Conservation (phyloP, 1,140 invertebrate species). For the Xylocopa sonorina region DNA sequence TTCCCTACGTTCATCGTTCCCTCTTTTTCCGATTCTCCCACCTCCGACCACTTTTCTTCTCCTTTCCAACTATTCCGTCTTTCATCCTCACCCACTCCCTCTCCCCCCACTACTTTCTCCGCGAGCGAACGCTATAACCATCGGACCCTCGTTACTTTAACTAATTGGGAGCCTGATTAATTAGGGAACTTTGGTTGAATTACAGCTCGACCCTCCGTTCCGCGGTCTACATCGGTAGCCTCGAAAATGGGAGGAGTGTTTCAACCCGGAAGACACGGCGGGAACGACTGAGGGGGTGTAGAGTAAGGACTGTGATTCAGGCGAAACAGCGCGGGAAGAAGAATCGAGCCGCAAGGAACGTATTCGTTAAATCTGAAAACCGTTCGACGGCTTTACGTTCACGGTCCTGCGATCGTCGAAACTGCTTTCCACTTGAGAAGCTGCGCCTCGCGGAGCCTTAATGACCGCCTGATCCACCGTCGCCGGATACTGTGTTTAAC, state of each 20-base stretch:
- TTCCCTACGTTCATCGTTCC: constrained; percentile 25
- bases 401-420: background rate
- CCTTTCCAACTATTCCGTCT: constrained; percentile 9
- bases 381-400: background rate
- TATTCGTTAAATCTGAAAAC: background rate
- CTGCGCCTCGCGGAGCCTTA: background rate
- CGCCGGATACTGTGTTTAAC: background rate
- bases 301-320: background rate
- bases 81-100: background rate
- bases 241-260: constrained; percentile 59
- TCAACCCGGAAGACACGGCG: constrained; percentile 2
- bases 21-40: background rate
- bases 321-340: constrained; percentile 3
- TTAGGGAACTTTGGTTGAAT: constrained; percentile 68
- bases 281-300: background rate
- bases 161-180: constrained; percentile 68
- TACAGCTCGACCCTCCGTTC: constrained; percentile 51
- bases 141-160: constrained; percentile 63
- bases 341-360: too few relatives aligned
- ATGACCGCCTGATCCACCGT: background rate
- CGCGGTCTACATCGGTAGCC: constrained; percentile 43
- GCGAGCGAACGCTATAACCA: constrained; percentile 41
- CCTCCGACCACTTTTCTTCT: background rate
- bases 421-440: background rate
- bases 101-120: background rate